Evolutionary conservation across 1,140 invertebrate species (phyloP), one percentile per base, ranked within the genome.

Genomic region (Lutraria rhynchaena): DNA sequence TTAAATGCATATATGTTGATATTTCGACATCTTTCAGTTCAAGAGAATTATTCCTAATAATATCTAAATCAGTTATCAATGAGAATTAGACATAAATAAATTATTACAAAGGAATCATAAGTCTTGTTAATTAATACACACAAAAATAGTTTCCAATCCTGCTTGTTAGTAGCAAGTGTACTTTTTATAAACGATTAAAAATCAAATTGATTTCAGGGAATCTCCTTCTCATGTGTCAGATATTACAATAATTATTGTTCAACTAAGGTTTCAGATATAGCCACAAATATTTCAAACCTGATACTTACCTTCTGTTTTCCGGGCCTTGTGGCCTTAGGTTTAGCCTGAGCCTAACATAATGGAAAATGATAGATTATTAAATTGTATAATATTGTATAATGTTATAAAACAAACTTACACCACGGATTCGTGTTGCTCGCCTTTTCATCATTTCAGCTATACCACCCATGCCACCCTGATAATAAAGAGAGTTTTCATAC

Each of bases 361-460:
- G 13, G 24, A 49, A 37, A 51, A 57, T 51, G 19, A 75, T n/a
- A 75, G 9, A 33, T 51, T 19, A 69, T 49, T 61, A 22, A 24
- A 27, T 27, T 33, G 49, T 15, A 49, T 55, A 33, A 65, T 29
- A 61, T 63, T 19, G 4, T 35, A 55, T 24, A 49, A 65, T 29
- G 24, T 31, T 24, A 9, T 24, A 17, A 65, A 41, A 27, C 44
- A 31, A 37, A 82, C 81, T 75, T 69, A 82, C 73, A 46, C 53
- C 29, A 44, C 61, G 35, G 33, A 83, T 63, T 44, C 74, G 70
- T 49, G 57, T 74, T 22, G 77, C 37, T 51, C 73, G 27, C 49
- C 65, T n/a, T 57, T 70, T 70, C 60, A 75, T 58, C 73, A 77
- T 71, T 19, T 81, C 67, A 29, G 77, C 53, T 58, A 73, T 29